These are phyloP conservation scores for Drosophila novamexicana DNA, from an alignment of 1,140 invertebrate genomes.

Conservation along the genomic window DNA sequence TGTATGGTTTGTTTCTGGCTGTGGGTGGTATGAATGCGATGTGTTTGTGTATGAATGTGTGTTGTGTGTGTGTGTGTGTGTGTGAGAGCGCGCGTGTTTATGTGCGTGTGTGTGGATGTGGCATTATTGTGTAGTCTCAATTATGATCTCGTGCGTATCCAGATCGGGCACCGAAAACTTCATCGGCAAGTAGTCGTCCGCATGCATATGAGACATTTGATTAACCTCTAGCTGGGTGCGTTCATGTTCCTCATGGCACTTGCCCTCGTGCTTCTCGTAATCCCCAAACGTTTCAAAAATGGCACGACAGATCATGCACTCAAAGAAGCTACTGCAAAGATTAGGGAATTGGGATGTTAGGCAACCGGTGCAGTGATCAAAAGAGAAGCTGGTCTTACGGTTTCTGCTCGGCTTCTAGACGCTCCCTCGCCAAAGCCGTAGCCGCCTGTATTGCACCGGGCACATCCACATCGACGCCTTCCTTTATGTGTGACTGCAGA, in stretches of 20 bases:
- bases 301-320: conserved; percentile 80
- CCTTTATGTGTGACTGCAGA: conserved; percentile 78
- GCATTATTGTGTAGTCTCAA: conserved; percentile 78
- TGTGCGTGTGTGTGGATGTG: background rate
- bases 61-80: conserved; percentile 51
- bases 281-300: conserved; percentile 79
- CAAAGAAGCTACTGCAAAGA: conserved; percentile 68
- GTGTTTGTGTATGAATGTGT: conserved; percentile 32
- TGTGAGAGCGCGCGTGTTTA: conserved; percentile 19
- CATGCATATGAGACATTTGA: conserved; percentile 72
- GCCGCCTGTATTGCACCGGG: conserved; percentile 68
- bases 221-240: conserved; percentile 73
- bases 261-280: conserved; percentile 77
- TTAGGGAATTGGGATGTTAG: background rate
- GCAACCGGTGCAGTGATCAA: too few relatives aligned
- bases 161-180: conserved; percentile 79
- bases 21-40: conserved; percentile 24
- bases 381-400: conserved; percentile 55
- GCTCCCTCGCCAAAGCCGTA: conserved; percentile 66
- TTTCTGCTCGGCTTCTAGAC: conserved; percentile 72
- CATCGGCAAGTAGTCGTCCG: conserved; percentile 79
- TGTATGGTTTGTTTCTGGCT: conserved; percentile 36
- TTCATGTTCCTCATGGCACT: conserved; percentile 76
- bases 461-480: conserved; percentile 75
- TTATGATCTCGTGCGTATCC: conserved; percentile 81